Percentiles rank a stretch among this genome's conserved stretches.
Evolutionary conservation across 2,113 vertebrate genomes (phyloP).

Genomic region (Trematocara marginatum): DNA sequence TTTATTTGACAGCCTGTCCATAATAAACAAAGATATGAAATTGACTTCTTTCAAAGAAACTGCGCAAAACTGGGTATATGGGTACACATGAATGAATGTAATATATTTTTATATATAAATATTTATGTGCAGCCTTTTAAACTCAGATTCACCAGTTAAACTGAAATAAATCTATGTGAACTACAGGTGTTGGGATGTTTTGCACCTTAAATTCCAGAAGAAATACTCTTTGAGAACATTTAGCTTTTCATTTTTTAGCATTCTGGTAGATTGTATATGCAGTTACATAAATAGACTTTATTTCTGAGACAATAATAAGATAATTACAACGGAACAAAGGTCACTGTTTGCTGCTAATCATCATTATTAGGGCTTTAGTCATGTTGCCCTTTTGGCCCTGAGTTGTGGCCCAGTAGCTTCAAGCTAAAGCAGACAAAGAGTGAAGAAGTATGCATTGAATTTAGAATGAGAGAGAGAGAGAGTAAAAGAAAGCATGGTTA

Average conservation of each 20-base stretch:
- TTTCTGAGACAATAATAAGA: not conserved
- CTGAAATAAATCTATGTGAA: not conserved
- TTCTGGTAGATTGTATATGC: not conserved
- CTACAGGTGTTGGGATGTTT: not conserved
- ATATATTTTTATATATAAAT: not conserved
- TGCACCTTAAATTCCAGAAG: not conserved
- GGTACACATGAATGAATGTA: not conserved
- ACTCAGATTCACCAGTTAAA: not conserved
- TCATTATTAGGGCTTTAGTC: not conserved
- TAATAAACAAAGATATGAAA: not conserved
- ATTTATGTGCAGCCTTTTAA: not conserved
- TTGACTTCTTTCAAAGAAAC: not conserved
- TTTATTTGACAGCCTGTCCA: not conserved
- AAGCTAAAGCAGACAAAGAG: not conserved
- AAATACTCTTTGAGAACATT: not conserved
- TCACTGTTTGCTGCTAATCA: not conserved
- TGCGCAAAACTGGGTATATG: not conserved
- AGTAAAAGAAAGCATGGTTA: constrained; percentile 40
- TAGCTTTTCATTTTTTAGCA: not conserved
- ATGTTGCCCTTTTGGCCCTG: not conserved
- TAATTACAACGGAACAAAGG: not conserved
- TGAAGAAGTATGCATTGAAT: constrained; percentile 4
- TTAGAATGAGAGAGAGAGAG: not conserved
- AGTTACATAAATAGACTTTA: not conserved
- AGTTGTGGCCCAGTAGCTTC: not conserved